Evolutionary conservation across 2,113 vertebrate genomes (phyloP), one percentile per base, ranked within the genome.

Genomic region (Todiramphus chloris): DNA sequence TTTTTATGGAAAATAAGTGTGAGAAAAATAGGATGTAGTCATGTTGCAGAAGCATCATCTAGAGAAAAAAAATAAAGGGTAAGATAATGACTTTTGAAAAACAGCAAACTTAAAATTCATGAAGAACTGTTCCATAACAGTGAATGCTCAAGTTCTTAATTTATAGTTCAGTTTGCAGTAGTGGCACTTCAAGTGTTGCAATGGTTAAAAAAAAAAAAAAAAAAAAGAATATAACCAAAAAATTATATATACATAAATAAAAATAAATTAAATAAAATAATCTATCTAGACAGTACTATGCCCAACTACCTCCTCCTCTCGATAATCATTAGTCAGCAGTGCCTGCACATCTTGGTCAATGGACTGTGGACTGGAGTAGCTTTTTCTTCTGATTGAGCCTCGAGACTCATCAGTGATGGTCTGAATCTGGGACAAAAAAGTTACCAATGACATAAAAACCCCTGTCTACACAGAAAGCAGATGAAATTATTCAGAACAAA

Each of bases 351-450:
- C 98, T 90, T 97, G 97, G 92, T 83, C 97, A 41, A 95, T 8
- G 75, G 95, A 92, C 81, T 97, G 96, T 19, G 91, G 94, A 63
- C 97, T 95, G 87, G 91, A 95, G 83, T 79, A 98, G 96, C 98
- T 99, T 97, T 99, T 98, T 25, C 99, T 98, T 70, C 98, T 98
- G 95, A 99, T 96, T 33, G 99, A 99, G 48, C 98, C 98, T 25
- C 98, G 98, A 94, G 99, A 99, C 48, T 98, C 99, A 95, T 99
- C 98, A 44, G 98, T 98, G 96, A 99, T 99, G 97, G 98, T 99
- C 98, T 99, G 99, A 98, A 99, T 99, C 99, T 99, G 98, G 96
- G 97, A 94, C 41, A 93, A 84, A 89, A 89, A 86, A 5, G 43
- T 80, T 96, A 97, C 93, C 59, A 89, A 64, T 59, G 69, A 94